Conservation (phyloP, 2,797 vertebrate species). For the Microcaecilia unicolor region DNA sequence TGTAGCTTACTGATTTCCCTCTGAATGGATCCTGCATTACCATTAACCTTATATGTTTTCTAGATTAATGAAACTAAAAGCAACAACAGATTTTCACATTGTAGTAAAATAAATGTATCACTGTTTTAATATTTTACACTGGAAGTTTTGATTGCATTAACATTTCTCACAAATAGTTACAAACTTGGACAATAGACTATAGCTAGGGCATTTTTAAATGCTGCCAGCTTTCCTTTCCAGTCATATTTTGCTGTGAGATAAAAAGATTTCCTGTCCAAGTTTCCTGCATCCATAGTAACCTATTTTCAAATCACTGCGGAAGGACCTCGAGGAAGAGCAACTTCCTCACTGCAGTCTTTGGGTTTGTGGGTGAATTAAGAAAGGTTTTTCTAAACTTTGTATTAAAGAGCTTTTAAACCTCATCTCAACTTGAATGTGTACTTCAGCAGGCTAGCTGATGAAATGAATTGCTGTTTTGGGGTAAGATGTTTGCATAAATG, state of each 20-base stretch:
- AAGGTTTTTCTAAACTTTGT: neutral
- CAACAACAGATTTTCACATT: too few species aligned
- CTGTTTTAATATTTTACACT: too few species aligned
- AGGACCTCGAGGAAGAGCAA: conserved; percentile 38
- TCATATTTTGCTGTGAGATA: conserved; percentile 57
- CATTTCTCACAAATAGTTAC: too few species aligned
- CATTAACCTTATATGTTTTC: too few species aligned
- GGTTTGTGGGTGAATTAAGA: neutral
- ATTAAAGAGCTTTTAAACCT: conserved; percentile 8
- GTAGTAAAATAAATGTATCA: too few species aligned
- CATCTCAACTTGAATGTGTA: neutral
- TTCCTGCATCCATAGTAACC: conserved; percentile 74
- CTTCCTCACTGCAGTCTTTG: conserved; percentile 57
- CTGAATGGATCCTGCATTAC: too few species aligned
- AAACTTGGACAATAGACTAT: too few species aligned
- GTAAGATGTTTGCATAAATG: conserved; percentile 42
- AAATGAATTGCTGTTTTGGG: conserved; percentile 34
- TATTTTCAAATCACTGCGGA: conserved; percentile 36
- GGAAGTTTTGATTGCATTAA: too few species aligned
- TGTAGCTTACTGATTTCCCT: too few species aligned
- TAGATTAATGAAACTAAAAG: too few species aligned
- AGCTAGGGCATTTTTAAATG: too few species aligned
- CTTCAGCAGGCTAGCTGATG: conserved; percentile 12
- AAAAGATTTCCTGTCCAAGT: conserved; percentile 58
- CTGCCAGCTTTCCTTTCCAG: conserved; percentile 52